Evolutionary conservation across 2,113 vertebrate species (phyloP), one percentile per base, ranked within the genome.

Genomic region (Onychostoma macrolepis): DNA sequence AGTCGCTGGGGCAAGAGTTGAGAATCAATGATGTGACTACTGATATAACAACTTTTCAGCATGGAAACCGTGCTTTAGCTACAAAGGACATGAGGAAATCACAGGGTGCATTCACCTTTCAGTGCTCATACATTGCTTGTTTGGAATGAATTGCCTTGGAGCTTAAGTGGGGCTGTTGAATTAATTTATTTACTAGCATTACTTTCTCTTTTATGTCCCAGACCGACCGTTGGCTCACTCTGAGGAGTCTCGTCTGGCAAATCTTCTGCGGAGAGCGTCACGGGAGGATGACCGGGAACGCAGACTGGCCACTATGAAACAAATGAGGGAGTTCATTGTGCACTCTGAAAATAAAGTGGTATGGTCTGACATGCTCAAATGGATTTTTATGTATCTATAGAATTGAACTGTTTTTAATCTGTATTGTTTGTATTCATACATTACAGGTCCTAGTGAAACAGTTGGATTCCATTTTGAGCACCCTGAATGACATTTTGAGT

Each of bases 1-100:
- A 99, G 97, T 98, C 98, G 97, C 94, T 99, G 98, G 98, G 97
- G 98, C 97, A 99, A 99, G 98, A 99, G 98, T 97, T 99, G 98
- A 99, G 98, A 94, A 94, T 97, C 95, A 98, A 99, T 95, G 97
- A 99, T 96, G 97, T 99, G 97, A 99, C 96, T 90, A 93, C 92
- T 91, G 98, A 99, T 96, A 97, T 97, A 94, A 97, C 95, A 93
- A 96, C 94, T 96, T 96, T 99, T 97, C 97, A 99, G 94, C 98
- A 99, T 99, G 98, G 98, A 95, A 98, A 94, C 95, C 97, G 98
- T 99, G 98, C 97, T 93, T 97, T 99, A 99, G 96, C 97, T 97
- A 94, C 97, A 94, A 99, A 99, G 97, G 98, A 99, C 94, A 99
- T 99, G 98, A 99, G 97, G 97, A 99, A 99, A 98, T 97, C 97